Conservation (phyloP, 2,888 invertebrate genomes). For the Diarsia mendica region DNA sequence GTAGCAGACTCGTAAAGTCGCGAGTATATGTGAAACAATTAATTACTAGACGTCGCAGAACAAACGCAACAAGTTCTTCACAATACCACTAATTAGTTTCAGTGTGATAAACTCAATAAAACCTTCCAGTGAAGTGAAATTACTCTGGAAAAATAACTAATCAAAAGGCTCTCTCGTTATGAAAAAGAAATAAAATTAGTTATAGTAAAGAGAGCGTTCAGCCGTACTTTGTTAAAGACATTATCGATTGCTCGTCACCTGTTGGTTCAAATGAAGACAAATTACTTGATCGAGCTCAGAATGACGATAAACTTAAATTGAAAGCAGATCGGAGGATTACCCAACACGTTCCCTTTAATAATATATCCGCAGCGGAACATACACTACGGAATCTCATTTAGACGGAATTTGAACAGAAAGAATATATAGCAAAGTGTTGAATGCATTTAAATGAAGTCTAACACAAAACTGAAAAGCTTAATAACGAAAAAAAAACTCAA, state of each 20-base stretch:
- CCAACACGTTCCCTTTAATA: conserved; percentile 31
- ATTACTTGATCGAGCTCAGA: conserved; percentile 33
- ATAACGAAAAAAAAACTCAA: conserved; percentile 41
- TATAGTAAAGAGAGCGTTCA: background rate
- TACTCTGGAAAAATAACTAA: background rate
- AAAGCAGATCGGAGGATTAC: conserved; percentile 34
- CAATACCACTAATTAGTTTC: background rate
- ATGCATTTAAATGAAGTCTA: conserved; percentile 32
- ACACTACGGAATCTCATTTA: background rate
- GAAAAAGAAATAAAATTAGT: no score
- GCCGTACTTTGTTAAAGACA: background rate
- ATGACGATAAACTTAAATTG: conserved; percentile 20
- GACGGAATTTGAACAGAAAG: background rate
- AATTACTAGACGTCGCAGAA: conserved; percentile 35
- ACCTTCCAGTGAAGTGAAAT: no score
- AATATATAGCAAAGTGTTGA: conserved; percentile 12
- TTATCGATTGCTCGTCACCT: conserved; percentile 37
- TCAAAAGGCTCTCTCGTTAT: background rate
- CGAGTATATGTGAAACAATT: conserved; percentile 40
- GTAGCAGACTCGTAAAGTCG: conserved; percentile 14
- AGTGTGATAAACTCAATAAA: background rate
- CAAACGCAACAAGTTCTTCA: conserved; percentile 60
- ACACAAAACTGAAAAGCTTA: conserved; percentile 46
- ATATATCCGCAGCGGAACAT: conserved; percentile 21
- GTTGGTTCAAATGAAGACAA: conserved; percentile 46